Conservation (phyloP, 2,113 vertebrate species). For the Pitta sordida region DNA sequence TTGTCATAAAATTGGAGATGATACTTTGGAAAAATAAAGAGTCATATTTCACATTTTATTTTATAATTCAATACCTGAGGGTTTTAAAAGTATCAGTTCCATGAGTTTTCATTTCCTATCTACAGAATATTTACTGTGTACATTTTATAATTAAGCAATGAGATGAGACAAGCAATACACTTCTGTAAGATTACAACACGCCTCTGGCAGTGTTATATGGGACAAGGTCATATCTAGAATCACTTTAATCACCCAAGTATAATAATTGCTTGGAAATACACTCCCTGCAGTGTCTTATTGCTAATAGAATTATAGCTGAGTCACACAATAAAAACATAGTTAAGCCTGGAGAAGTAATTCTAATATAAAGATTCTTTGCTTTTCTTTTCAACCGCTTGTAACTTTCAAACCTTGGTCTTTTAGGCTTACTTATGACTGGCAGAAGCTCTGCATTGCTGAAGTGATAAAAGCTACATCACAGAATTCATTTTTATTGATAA, state of each 20-base stretch:
- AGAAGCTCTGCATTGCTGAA: not conserved
- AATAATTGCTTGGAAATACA: constrained; percentile 52
- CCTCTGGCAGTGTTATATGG: not conserved
- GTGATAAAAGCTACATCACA: not conserved
- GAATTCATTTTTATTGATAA: not conserved
- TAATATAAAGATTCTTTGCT: not conserved
- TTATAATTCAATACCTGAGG: not conserved
- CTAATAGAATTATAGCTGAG: constrained; percentile 49
- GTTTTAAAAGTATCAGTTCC: not conserved
- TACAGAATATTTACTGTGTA: constrained; percentile 30
- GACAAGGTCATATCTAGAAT: constrained; percentile 52
- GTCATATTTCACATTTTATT: not conserved
- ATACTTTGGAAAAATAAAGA: not conserved
- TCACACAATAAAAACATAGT: not conserved
- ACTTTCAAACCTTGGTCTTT: not conserved
- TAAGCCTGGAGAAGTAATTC: not conserved
- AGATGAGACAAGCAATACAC: constrained; percentile 21
- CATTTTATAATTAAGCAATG: constrained; percentile 43
- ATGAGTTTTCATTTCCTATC: not conserved
- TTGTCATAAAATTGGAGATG: not conserved
- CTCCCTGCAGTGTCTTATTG: constrained; percentile 31
- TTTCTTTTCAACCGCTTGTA: not conserved
- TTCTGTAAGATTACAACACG: not conserved
- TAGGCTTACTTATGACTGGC: not conserved
- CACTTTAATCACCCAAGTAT: constrained; percentile 53